Conservation (phyloP, 1,140 invertebrate species). For the Vanessa tameamea region DNA sequence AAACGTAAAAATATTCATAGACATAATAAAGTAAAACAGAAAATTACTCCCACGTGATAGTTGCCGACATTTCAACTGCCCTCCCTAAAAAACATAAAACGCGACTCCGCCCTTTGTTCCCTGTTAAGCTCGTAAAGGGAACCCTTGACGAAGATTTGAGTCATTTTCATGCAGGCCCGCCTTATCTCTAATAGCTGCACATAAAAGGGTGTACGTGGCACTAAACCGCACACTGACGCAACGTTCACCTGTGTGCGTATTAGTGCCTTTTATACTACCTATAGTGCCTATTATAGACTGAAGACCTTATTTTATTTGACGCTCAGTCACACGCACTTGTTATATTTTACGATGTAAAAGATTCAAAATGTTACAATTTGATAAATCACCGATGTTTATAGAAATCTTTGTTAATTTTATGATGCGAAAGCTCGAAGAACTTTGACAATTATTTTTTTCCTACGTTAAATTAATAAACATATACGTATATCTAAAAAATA, state of each 20-base stretch:
- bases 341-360: no score
- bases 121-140: conserved; percentile 29
- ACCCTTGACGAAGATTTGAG: conserved; percentile 37
- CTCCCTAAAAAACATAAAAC: conserved; percentile 22
- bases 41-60: conserved; percentile 12
- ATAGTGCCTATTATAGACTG: neutral
- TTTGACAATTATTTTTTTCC: no score
- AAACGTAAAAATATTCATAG: neutral
- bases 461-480: no score
- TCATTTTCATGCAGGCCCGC: conserved; percentile 31
- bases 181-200: conserved; percentile 38
- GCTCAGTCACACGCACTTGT: no score
- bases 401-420: no score
- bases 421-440: no score
- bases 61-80: conserved; percentile 7
- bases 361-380: no score
- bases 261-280: neutral
- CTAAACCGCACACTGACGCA: neutral
- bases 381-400: no score
- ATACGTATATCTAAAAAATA: no score
- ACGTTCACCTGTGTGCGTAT: neutral
- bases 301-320: no score
- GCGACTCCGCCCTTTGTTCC: conserved; percentile 26
- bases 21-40: neutral
- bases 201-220: conserved; percentile 26